These are phyloP conservation scores for Acronicta aceris DNA, from an alignment of 2,888 invertebrate species.

Conservation along the genomic window DNA sequence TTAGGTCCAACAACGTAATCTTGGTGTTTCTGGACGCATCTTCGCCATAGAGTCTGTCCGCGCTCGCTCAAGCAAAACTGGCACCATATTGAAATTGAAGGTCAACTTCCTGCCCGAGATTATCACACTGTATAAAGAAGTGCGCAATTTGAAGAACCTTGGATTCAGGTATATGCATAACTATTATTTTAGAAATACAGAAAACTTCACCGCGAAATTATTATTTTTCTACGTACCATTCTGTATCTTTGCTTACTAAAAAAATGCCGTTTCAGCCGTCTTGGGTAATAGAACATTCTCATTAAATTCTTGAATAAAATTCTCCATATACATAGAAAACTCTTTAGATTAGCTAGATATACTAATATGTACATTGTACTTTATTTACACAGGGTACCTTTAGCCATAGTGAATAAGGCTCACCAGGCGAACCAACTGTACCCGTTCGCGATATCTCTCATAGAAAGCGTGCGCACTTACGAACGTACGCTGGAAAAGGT, in stretches of 20 bases:
- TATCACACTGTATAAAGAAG: constrained; percentile 99
- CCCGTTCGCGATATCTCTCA: constrained; percentile 99
- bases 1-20: constrained; percentile 96
- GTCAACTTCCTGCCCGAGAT: constrained; percentile 99
- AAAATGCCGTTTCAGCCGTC: constrained; percentile 17
- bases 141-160: constrained; percentile 97
- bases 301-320: not conserved
- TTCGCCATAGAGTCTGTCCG: constrained; percentile 97
- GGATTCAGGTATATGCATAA: constrained; percentile 91
- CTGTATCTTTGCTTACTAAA: not conserved
- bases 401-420: constrained; percentile 99
- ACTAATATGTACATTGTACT: not conserved
- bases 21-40: constrained; percentile 97
- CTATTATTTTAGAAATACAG: not conserved
- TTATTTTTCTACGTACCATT: not conserved
- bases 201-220: not conserved
- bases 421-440: constrained; percentile 99
- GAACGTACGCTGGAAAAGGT: constrained; percentile 99
- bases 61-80: constrained; percentile 93
- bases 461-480: constrained; percentile 99
- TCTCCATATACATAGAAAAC: too few species aligned
- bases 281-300: constrained; percentile 8
- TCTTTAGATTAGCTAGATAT: too few species aligned
- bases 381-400: constrained; percentile 92
- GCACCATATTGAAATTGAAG: constrained; percentile 95